Evolutionary conservation across 2,888 invertebrate genomes (phyloP).

Genomic region (Agrochola litura): DNA sequence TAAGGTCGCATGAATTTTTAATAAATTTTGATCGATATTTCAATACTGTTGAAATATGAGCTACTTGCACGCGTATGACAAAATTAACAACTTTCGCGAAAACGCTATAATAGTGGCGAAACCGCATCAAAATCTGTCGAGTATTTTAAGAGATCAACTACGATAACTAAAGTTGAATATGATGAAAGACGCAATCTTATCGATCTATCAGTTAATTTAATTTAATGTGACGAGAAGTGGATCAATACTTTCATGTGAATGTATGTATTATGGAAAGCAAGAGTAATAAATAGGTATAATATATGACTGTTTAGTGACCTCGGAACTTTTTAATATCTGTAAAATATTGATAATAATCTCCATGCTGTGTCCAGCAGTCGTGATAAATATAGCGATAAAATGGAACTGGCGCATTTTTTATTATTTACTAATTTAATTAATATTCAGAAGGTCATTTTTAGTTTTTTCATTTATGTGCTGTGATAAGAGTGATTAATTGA

Average conservation of each 20-base stretch:
- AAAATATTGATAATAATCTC: slow-evolving; percentile 10
- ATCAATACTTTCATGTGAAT: not conserved
- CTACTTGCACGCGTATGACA: not conserved
- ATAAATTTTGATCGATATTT: slow-evolving; percentile 18
- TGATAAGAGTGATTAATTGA: not conserved
- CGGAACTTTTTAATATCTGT: not conserved
- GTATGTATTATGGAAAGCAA: not conserved
- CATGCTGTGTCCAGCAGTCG: slow-evolving; percentile 7
- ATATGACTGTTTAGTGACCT: slow-evolving; percentile 3
- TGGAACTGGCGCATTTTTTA: slow-evolving; percentile 1
- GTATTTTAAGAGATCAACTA: not conserved
- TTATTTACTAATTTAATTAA: slow-evolving; percentile 16
- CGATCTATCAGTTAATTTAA: not conserved
- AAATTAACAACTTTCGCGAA: not conserved
- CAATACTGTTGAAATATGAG: slow-evolving; percentile 5
- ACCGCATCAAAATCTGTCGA: slow-evolving; percentile 10
- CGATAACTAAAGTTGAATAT: not conserved
- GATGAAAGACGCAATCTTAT: not conserved
- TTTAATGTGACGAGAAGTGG: not conserved
- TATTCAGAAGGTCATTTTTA: slow-evolving; percentile 9
- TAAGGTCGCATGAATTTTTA: slow-evolving; percentile 25
- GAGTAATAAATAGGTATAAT: not conserved
- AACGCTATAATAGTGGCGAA: not conserved
- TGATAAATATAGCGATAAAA: not conserved
- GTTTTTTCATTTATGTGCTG: not conserved